Conservation (phyloP, 2,113 vertebrate genomes). For the Lycaon pictus region DNA sequence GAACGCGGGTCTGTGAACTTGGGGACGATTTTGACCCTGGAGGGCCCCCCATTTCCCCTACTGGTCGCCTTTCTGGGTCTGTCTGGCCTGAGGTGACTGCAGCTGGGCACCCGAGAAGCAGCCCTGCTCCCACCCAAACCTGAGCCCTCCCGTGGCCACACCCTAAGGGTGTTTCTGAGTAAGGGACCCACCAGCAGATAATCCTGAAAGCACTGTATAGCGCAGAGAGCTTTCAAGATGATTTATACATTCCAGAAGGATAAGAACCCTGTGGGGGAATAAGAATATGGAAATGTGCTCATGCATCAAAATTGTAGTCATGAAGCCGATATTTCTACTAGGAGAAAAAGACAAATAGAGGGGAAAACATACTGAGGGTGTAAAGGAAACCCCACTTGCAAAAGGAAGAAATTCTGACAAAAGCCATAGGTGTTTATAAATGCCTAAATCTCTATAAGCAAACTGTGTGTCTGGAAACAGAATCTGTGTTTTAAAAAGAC, state of each 20-base stretch:
- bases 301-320: constrained; percentile 74
- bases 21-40: not conserved
- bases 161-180: constrained; percentile 49
- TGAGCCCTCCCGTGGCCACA: not conserved
- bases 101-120: not conserved
- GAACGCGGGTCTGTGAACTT: not conserved
- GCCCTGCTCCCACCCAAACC: not conserved
- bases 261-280: constrained; percentile 71
- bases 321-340: constrained; percentile 63
- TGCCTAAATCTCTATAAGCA: constrained; percentile 32
- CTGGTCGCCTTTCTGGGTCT: not conserved
- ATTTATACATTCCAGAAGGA: constrained; percentile 78
- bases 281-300: constrained; percentile 72
- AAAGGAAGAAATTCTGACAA: constrained; percentile 35
- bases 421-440: not conserved
- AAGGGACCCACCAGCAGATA: constrained; percentile 45
- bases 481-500: not conserved
- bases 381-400: constrained; percentile 37
- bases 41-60: no score
- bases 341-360: constrained; percentile 56
- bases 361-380: not conserved
- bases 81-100: not conserved
- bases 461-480: constrained; percentile 20
- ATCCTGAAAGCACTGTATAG: constrained; percentile 52
- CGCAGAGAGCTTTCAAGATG: constrained; percentile 76